Evolutionary conservation across 2,888 invertebrate species (phyloP).

Genomic region (Yponomeuta evonymella): DNA sequence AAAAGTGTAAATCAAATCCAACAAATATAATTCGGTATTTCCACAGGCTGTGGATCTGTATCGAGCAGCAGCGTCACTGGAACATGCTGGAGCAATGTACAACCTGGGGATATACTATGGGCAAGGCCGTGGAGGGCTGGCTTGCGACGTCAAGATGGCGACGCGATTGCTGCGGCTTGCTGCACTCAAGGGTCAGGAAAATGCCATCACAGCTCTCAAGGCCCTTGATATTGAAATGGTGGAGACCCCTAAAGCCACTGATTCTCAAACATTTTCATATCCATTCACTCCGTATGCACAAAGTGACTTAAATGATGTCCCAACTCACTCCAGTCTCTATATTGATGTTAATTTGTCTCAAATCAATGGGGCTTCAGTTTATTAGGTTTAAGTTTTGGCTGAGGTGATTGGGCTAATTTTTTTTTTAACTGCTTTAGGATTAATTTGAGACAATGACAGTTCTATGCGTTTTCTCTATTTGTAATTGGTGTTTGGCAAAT

Average conservation of each 20-base stretch:
- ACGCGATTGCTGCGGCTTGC: slow-evolving; percentile 67
- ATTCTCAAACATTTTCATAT: slow-evolving; percentile 37
- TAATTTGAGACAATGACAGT: background rate
- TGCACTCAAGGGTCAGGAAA: slow-evolving; percentile 77
- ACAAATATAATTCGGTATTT: background rate
- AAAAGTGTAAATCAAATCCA: too few relatives aligned
- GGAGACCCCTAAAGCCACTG: slow-evolving; percentile 28
- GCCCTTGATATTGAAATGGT: slow-evolving; percentile 38
- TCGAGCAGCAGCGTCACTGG: slow-evolving; percentile 76
- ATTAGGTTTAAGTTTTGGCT: slow-evolving; percentile 6
- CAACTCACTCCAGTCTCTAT: slow-evolving; percentile 52
- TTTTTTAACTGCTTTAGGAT: background rate
- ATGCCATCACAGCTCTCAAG: slow-evolving; percentile 73
- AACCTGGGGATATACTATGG: slow-evolving; percentile 82
- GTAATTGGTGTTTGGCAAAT: background rate
- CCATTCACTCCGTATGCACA: slow-evolving; percentile 30
- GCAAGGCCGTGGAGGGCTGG: slow-evolving; percentile 78
- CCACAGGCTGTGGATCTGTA: slow-evolving; percentile 81
- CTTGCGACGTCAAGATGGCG: slow-evolving; percentile 66
- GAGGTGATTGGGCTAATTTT: background rate
- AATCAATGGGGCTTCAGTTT: slow-evolving; percentile 11
- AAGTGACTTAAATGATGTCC: slow-evolving; percentile 38
- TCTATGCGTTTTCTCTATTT: background rate
- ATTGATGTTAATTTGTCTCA: slow-evolving; percentile 45
- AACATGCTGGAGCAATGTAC: slow-evolving; percentile 80